phyloP scores from a whole-genome alignment of 30 jellyfish, hydroid and myxozoan genomes.

The Hydractinia echinata region DNA sequence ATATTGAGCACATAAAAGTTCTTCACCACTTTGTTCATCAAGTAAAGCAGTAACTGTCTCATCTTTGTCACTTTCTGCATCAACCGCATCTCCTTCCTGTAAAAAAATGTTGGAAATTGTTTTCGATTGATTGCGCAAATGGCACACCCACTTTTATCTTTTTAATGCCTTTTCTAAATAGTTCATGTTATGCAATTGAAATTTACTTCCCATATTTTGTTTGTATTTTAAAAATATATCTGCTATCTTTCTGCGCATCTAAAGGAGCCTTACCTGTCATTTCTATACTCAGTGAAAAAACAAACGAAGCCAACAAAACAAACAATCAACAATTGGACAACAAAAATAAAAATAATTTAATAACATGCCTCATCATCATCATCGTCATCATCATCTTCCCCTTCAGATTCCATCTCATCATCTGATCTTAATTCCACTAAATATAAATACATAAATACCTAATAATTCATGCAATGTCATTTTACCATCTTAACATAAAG shows the following conservation, averaged over 20 bases:
- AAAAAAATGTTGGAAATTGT: not conserved
- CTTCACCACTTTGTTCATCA: constrained; percentile 78
- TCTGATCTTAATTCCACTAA: constrained; percentile 12
- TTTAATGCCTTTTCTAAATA: no score
- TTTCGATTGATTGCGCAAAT: no score
- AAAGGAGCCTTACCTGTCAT: no score
- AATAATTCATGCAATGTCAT: no score
- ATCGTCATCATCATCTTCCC: constrained; percentile 93
- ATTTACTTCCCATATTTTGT: no score
- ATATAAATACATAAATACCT: not conserved
- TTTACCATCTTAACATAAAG: no score
- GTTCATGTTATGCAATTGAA: no score
- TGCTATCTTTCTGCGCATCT: no score
- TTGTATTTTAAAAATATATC: no score
- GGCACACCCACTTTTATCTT: no score
- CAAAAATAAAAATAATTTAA: not conserved
- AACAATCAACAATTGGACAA: not conserved
- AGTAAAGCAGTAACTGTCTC: constrained; percentile 54
- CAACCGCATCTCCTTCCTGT: constrained; percentile 97
- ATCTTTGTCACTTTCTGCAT: constrained; percentile 86
- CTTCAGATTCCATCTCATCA: constrained; percentile 82
- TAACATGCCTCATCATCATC: constrained; percentile 46
- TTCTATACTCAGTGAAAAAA: no score
- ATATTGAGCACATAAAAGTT: constrained; percentile 62
- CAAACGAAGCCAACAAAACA: not conserved